Percentiles rank a stretch among this genome's conserved stretches.
These are phyloP conservation scores for Nomada fucata DNA, from an alignment of 2,888 invertebrate species.

Conservation along the genomic window DNA sequence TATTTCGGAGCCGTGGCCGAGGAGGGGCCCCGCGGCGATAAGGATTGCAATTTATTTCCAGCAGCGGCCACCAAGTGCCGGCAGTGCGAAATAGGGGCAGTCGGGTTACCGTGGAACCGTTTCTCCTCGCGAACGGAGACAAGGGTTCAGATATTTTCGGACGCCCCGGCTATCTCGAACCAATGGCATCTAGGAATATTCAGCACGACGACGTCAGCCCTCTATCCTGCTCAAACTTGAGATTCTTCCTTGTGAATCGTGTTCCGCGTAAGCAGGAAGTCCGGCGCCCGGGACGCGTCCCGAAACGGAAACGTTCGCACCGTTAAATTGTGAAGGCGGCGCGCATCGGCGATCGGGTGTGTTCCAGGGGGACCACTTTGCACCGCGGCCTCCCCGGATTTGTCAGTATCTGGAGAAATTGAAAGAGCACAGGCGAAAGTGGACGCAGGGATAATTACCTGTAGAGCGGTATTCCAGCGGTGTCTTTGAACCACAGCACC, in stretches of 20 bases:
- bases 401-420: too few species aligned
- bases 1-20: not conserved
- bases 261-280: too few species aligned
- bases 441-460: slow-evolving; percentile 85
- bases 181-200: slow-evolving; percentile 72
- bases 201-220: too few species aligned
- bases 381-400: too few species aligned
- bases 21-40: not conserved
- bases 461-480: slow-evolving; percentile 93
- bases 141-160: slow-evolving; percentile 73
- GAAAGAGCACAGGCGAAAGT: not conserved
- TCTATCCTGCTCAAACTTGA: too few species aligned
- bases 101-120: slow-evolving; percentile 24
- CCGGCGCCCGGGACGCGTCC: too few species aligned
- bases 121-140: slow-evolving; percentile 21
- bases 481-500: slow-evolving; percentile 96
- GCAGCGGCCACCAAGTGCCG: not conserved
- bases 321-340: too few species aligned
- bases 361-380: too few species aligned
- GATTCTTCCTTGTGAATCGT: too few species aligned
- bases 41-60: not conserved
- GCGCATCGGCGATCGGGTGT: too few species aligned
- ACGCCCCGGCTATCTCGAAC: slow-evolving; percentile 72
- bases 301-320: not conserved
- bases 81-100: slow-evolving; percentile 15